Evolutionary conservation across 2,797 vertebrate species (phyloP).

Genomic region (Rallus crepitans): DNA sequence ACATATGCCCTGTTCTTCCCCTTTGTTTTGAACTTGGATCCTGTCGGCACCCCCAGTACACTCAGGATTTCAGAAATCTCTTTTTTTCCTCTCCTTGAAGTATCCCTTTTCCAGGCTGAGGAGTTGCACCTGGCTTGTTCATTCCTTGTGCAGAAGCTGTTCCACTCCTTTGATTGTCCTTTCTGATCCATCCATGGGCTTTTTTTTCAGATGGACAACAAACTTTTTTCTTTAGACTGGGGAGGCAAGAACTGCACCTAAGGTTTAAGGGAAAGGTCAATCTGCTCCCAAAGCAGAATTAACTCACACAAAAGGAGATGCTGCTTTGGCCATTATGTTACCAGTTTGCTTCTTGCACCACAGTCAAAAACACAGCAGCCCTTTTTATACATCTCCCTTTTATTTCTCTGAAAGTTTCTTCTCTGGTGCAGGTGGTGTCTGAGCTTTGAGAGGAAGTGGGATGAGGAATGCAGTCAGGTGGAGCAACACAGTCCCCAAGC

Average conservation of each 20-base stretch:
- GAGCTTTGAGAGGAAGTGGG: neutral
- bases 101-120: neutral
- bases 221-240: neutral
- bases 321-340: neutral
- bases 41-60: neutral
- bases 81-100: neutral
- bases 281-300: neutral
- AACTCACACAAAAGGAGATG: neutral
- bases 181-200: neutral
- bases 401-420: neutral
- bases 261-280: neutral
- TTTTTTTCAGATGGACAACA: neutral
- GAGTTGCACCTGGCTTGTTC: neutral
- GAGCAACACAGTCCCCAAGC: neutral
- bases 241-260: neutral
- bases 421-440: neutral
- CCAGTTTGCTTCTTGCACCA: neutral
- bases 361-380: neutral
- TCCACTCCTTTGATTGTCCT: neutral
- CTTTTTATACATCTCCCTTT: neutral
- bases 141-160: neutral
- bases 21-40: neutral
- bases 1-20: neutral
- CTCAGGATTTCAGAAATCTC: neutral
- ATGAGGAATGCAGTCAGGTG: neutral